Evolutionary conservation across 2,113 vertebrate species (phyloP).

Genomic region (Nansenia antarctica): DNA sequence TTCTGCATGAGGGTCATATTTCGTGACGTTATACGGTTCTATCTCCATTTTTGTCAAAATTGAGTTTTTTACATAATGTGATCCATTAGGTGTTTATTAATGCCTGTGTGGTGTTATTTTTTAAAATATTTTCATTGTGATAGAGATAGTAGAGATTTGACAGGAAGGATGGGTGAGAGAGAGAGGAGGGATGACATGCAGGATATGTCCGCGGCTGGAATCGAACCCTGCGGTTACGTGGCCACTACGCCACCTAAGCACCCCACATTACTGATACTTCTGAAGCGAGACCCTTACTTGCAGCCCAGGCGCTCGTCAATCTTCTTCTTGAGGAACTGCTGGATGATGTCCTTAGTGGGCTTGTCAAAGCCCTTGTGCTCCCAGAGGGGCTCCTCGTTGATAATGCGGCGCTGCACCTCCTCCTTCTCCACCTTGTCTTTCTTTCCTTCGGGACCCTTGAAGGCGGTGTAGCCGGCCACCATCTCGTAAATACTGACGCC

Average conservation of each 20-base stretch:
- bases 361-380: constrained; percentile 85
- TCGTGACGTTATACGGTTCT: neutral
- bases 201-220: too few relatives aligned
- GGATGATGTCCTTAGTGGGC: constrained; percentile 83
- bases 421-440: constrained; percentile 91
- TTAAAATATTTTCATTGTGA: neutral
- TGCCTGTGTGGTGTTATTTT: neutral
- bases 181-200: too few relatives aligned
- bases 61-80: too few relatives aligned
- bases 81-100: neutral
- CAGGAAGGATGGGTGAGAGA: too few relatives aligned
- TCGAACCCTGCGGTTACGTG: too few relatives aligned
- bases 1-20: neutral
- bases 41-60: neutral
- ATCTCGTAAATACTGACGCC: constrained; percentile 96
- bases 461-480: constrained; percentile 89
- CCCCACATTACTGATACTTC: too few relatives aligned
- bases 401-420: constrained; percentile 87
- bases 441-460: constrained; percentile 80
- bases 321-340: constrained; percentile 87
- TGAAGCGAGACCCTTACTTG: constrained; percentile 76
- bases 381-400: constrained; percentile 85
- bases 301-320: constrained; percentile 85
- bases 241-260: too few relatives aligned
- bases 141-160: too few relatives aligned